Evolutionary conservation across 2,797 vertebrate species (phyloP).

Genomic region (Sebastes diploproa): DNA sequence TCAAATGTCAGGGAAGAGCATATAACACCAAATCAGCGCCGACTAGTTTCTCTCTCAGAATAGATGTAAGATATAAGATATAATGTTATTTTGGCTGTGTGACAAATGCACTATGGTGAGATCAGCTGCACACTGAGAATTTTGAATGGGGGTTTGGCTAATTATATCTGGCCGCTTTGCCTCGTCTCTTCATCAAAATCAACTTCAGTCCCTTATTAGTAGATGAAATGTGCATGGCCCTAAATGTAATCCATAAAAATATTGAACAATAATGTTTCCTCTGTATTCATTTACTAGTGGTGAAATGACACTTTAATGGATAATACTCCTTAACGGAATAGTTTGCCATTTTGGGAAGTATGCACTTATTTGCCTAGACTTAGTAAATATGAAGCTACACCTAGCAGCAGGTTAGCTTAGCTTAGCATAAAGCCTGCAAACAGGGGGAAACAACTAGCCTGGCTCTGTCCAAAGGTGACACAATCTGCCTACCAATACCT

Average conservation of each 20-base stretch:
- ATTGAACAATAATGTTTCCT: background rate
- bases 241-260: background rate
- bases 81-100: slow-evolving; percentile 35
- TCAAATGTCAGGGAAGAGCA: slow-evolving; percentile 65
- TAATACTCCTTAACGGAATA: background rate
- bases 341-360: background rate
- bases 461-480: background rate
- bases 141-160: slow-evolving; percentile 16
- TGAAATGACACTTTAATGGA: background rate
- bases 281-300: background rate
- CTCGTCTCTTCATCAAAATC: background rate
- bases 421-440: background rate
- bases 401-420: background rate
- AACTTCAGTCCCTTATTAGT: background rate
- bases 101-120: slow-evolving; percentile 16
- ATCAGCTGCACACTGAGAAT: slow-evolving; percentile 5
- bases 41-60: slow-evolving; percentile 36
- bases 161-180: slow-evolving; percentile 10
- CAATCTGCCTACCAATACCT: background rate
- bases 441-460: background rate
- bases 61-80: slow-evolving; percentile 30
- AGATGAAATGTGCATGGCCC: background rate
- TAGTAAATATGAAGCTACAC: background rate
- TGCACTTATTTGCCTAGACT: background rate
- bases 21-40: slow-evolving; percentile 37